A percentile compares a stretch with the other conserved stretches of the same genome.
These are phyloP conservation scores for Quadroppia sp. DNA, from an alignment of 2,888 invertebrate species.

Conservation along the genomic window DNA sequence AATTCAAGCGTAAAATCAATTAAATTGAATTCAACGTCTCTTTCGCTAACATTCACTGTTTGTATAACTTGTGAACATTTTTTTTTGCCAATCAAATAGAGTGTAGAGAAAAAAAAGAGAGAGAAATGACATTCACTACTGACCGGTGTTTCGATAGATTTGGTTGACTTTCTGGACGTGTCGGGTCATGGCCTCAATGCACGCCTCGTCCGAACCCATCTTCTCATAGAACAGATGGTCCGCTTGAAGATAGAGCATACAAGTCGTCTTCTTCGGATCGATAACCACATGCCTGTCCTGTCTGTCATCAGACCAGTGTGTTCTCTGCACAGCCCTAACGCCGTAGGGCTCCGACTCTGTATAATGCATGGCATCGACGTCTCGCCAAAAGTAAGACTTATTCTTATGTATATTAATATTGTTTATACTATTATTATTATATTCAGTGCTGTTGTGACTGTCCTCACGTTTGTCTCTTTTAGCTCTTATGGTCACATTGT, in stretches of 20 bases:
- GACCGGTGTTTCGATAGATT: slow-evolving; percentile 54
- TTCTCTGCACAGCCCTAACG: slow-evolving; percentile 48
- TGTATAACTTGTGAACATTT: no score
- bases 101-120: no score
- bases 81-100: no score
- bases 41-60: no score
- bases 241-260: slow-evolving; percentile 91
- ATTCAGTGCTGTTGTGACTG: not conserved
- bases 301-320: slow-evolving; percentile 46
- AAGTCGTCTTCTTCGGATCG: slow-evolving; percentile 66
- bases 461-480: not conserved
- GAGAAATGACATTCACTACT: slow-evolving; percentile 42
- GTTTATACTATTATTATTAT: not conserved
- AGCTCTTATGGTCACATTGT: not conserved
- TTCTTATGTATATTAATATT: not conserved
- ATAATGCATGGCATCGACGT: slow-evolving; percentile 46
- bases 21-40: no score
- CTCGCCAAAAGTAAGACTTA: slow-evolving; percentile 44
- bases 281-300: slow-evolving; percentile 47
- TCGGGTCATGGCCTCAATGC: slow-evolving; percentile 89
- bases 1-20: no score
- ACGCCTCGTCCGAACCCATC: slow-evolving; percentile 87
- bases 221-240: slow-evolving; percentile 88
- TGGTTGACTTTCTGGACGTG: slow-evolving; percentile 86
- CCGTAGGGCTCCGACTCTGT: slow-evolving; percentile 47